These are phyloP conservation scores for Lutraria lutraria DNA, from an alignment of 2,888 invertebrate species.

Conservation along the genomic window DNA sequence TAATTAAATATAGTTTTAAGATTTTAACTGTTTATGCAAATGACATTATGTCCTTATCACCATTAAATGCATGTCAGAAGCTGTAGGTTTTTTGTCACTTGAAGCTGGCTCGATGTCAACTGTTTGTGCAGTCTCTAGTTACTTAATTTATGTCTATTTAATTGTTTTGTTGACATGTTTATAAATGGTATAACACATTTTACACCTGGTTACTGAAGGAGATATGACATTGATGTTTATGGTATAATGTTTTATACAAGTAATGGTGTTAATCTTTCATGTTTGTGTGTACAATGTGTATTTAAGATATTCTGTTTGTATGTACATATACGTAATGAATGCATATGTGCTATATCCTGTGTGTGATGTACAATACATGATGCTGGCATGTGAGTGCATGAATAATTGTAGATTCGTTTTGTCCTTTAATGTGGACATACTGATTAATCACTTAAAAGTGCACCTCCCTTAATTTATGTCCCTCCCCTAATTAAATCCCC, in stretches of 20 bases:
- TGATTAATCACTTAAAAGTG: too few relatives aligned
- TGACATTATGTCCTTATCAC: not conserved
- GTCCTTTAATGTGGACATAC: too few relatives aligned
- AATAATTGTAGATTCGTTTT: too few relatives aligned
- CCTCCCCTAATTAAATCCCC: too few relatives aligned
- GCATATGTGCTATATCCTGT: not conserved
- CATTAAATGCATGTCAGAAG: not conserved
- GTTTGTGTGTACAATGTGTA: not conserved
- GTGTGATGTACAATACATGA: not conserved
- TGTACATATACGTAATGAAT: not conserved
- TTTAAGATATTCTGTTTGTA: not conserved
- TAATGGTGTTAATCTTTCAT: not conserved
- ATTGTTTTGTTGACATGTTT: conserved; percentile 6
- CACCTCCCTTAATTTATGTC: too few relatives aligned
- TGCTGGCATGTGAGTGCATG: too few relatives aligned
- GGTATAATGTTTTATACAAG: not conserved
- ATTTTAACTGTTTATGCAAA: not conserved
- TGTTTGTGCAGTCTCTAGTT: not conserved
- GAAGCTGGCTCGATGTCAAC: not conserved
- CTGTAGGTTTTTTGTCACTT: not conserved
- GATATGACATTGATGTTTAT: conserved; percentile 1
- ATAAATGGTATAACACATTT: not conserved
- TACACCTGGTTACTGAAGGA: not conserved
- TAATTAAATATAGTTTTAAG: not conserved
- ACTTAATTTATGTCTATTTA: not conserved